These are phyloP conservation scores for Scrobipalpa atriplicella DNA, from an alignment of 2,888 invertebrate genomes.

Conservation along the genomic window DNA sequence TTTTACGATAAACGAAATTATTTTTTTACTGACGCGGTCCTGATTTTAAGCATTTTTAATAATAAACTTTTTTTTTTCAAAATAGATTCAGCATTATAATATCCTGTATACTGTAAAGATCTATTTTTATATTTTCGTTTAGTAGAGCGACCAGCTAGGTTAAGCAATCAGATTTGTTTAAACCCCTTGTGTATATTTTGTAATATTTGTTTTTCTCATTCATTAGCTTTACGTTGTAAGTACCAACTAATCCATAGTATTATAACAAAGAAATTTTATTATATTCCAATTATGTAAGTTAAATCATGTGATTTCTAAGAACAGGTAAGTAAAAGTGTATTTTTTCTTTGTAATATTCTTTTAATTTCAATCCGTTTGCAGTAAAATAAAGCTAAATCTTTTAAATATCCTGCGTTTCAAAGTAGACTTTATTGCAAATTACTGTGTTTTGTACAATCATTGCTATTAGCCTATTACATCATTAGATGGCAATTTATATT, in stretches of 20 bases:
- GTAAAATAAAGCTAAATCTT: neutral
- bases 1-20: neutral
- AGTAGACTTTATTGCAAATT: neutral
- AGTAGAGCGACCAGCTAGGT: constrained; percentile 32
- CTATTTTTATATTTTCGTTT: constrained; percentile 32
- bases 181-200: constrained; percentile 63
- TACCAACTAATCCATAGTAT: constrained; percentile 52
- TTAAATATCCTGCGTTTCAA: neutral
- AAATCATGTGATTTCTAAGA: constrained; percentile 40
- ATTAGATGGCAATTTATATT: too few species aligned
- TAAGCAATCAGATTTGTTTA: constrained; percentile 14
- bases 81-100: constrained; percentile 21
- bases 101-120: neutral
- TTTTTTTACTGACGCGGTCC: neutral
- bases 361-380: neutral
- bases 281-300: constrained; percentile 46
- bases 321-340: constrained; percentile 37
- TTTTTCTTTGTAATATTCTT: constrained; percentile 36
- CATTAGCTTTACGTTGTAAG: constrained; percentile 51
- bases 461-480: too few species aligned
- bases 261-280: constrained; percentile 42
- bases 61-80: neutral
- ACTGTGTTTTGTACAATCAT: too few species aligned
- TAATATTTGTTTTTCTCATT: constrained; percentile 53
- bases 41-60: constrained; percentile 8